Evolutionary conservation across 2,113 vertebrate species (phyloP).

Genomic region (Catharus minimus): DNA sequence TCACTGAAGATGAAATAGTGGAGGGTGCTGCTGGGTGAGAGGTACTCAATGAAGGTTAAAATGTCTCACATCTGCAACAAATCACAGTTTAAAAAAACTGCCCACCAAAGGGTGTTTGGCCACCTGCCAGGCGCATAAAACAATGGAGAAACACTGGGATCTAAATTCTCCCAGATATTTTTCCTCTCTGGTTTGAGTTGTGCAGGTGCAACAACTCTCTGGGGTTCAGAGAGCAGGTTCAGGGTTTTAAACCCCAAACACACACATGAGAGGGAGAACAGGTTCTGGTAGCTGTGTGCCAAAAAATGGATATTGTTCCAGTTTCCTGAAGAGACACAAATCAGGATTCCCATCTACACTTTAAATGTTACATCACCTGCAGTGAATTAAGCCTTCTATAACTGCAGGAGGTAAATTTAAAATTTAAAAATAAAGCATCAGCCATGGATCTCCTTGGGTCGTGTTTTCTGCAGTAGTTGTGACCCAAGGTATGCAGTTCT

Average conservation of each 20-base stretch:
- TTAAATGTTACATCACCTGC: rapidly evolving
- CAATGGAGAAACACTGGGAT: not conserved
- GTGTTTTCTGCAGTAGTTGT: rapidly evolving
- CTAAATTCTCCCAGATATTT: not conserved
- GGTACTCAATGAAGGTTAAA: not conserved
- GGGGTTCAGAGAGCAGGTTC: not conserved
- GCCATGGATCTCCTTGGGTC: not conserved
- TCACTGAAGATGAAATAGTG: not conserved
- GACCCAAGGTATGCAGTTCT: not conserved
- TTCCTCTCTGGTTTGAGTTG: not conserved
- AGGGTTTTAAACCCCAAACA: not conserved
- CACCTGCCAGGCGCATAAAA: not conserved
- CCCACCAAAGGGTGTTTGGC: not conserved
- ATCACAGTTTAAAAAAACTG: not conserved
- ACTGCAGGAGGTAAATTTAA: not conserved
- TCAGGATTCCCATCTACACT: not conserved
- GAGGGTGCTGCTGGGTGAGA: not conserved
- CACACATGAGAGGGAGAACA: rapidly evolving
- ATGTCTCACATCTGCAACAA: not conserved
- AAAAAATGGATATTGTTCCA: not conserved
- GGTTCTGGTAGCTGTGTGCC: not conserved
- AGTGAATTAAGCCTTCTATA: not conserved
- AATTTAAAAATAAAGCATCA: not conserved
- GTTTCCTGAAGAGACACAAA: not conserved
- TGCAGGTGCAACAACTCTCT: not conserved